Percentiles rank a stretch among this genome's conserved stretches.
Conservation (phyloP, 2,797 vertebrate genomes). For the Mus minutoides region DNA sequence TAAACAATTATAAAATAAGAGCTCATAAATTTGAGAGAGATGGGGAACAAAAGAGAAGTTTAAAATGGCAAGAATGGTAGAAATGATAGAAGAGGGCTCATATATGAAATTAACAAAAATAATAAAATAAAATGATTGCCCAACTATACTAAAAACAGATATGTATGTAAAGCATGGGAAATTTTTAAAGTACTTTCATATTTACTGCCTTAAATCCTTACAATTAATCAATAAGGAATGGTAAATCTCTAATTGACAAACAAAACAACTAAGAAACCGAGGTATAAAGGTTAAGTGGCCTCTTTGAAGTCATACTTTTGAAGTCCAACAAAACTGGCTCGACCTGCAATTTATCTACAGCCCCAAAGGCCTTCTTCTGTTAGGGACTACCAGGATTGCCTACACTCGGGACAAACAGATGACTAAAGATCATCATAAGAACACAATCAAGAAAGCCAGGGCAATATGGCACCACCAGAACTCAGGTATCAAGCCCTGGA, state of each 20-base stretch:
- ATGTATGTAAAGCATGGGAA: neutral
- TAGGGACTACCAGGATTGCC: too few relatives aligned
- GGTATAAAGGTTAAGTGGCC: conserved; percentile 16
- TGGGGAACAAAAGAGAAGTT: neutral
- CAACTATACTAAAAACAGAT: neutral
- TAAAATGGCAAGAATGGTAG: neutral
- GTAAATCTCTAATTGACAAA: conserved; percentile 52
- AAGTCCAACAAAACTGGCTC: neutral
- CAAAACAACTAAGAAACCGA: conserved; percentile 60
- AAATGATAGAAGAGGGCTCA: neutral
- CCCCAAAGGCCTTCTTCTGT: too few relatives aligned
- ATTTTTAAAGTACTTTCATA: neutral
- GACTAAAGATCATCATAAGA: too few relatives aligned
- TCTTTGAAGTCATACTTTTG: conserved; percentile 33
- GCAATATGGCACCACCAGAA: too few relatives aligned
- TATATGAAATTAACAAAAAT: neutral
- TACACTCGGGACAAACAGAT: too few relatives aligned
- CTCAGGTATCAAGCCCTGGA: too few relatives aligned
- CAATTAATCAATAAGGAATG: neutral
- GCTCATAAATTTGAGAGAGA: neutral
- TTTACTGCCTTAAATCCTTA: conserved; percentile 1
- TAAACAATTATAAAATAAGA: neutral
- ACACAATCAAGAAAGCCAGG: too few relatives aligned
- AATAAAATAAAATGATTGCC: neutral
- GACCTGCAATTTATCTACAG: too few relatives aligned